A percentile compares a stretch with the other conserved stretches of the same genome.
Evolutionary conservation across 2,888 invertebrate genomes (phyloP).

Genomic region (Amiota minor): DNA sequence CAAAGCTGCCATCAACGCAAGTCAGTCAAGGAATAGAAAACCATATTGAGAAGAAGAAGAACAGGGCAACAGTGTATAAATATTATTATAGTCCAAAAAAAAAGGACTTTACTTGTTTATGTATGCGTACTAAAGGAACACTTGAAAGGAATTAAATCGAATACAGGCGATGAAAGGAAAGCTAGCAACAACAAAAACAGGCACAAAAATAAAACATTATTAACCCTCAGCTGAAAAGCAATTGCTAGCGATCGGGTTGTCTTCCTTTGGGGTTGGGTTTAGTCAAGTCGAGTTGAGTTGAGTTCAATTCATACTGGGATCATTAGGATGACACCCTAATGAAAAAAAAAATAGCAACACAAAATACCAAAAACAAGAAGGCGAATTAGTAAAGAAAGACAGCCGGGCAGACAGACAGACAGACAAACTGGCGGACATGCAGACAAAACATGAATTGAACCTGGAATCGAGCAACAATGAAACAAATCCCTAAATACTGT

Average conservation of each 20-base stretch:
- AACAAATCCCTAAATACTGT: slow-evolving; percentile 63
- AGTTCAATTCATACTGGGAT: slow-evolving; percentile 13
- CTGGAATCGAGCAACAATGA: slow-evolving; percentile 54
- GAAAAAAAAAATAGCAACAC: slow-evolving; percentile 7
- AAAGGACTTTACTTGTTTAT: slow-evolving; percentile 49
- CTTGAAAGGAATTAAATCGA: slow-evolving; percentile 55
- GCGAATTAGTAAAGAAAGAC: background rate
- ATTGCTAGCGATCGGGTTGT: slow-evolving; percentile 2
- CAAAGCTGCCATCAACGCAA: background rate
- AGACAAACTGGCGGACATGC: background rate
- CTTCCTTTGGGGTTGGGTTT: background rate
- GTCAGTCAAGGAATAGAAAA: no score
- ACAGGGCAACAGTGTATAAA: slow-evolving; percentile 21
- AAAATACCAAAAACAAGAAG: slow-evolving; percentile 4
- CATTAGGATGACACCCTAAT: slow-evolving; percentile 16
- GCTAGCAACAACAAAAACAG: slow-evolving; percentile 18
- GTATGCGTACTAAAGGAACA: slow-evolving; percentile 38
- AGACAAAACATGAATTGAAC: slow-evolving; percentile 37
- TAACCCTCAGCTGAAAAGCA: slow-evolving; percentile 41
- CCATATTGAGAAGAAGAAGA: background rate
- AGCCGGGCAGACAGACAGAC: background rate
- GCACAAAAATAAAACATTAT: slow-evolving; percentile 46
- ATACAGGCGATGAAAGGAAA: slow-evolving; percentile 39
- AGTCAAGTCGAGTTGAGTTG: background rate
- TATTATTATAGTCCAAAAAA: slow-evolving; percentile 44